Base-by-base conservation (phyloP, 2,888 invertebrate species). In the Salticus scenicus region DNA sequence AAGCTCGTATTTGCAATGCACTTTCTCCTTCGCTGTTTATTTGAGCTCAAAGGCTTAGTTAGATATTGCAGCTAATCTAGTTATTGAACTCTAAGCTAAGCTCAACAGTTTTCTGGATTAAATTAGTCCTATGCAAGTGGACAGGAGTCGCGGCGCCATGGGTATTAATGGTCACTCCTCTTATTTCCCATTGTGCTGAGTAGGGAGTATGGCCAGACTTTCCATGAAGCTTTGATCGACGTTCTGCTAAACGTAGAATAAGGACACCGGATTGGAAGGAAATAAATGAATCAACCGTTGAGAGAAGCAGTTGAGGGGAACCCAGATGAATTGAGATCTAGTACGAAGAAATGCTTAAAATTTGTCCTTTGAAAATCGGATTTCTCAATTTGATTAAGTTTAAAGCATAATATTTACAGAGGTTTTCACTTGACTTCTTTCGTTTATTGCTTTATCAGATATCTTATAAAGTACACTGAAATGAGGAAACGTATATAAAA, bases 51-150 rank as follows among this genome's bases (percentile, higher is more conserved):
- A 82, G 81, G 81, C 67, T 73, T 33, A 28, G 24, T 42, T 42
- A 81, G 30, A 80, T 67, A 66, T 51, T 47, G n/a, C 37, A 37
- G 69, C 80, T 82, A 82, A 82, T 82, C 81, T 82, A 82, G 74
- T 82, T 82, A 82, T 75, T 82, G 81, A 82, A 82, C 75, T 75
- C 81, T 75, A 75, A 82, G 81, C 81, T 75, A 82, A 82, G 81
- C 81, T 82, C 75, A 82, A 82, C 81, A 75, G 81, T 75, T 82
- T n/a, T 64, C 69, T 42, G 70, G 69, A 82, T 82, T 82, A 75
- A 82, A 82, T 82, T 82, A 75, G 81, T 63, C 75, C 70, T 82
- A 42, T 63, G n/a, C 81, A 82, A 82, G 75, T 82, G 81, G 74
- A 80, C 74, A 66, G 73, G 37, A 80, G 67, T 67, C 73, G 28